Evolutionary conservation across 1,140 invertebrate genomes (phyloP).

Genomic region (Solenopsis invicta): DNA sequence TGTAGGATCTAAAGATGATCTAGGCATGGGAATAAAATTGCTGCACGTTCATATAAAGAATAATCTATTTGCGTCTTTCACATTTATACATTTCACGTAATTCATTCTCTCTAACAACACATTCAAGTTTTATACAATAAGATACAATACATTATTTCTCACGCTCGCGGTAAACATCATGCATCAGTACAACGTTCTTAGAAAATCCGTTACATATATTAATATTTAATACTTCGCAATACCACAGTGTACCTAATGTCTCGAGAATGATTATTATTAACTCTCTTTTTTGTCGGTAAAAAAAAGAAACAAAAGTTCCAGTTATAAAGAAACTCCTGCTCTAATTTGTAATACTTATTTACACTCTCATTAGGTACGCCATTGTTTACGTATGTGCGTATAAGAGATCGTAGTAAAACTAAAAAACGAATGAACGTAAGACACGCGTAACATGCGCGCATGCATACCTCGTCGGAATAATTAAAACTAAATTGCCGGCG

Average conservation of each 20-base stretch:
- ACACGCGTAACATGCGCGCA: not conserved
- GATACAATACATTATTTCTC: not conserved
- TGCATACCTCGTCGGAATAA: not conserved
- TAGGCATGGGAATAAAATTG: not conserved
- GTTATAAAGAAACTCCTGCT: not conserved
- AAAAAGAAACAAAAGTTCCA: not conserved
- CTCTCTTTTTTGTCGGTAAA: not conserved
- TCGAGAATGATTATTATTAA: not conserved
- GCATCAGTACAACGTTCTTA: not conserved
- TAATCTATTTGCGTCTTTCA: conserved; percentile 15
- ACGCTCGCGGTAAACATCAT: not conserved
- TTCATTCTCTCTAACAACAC: not conserved
- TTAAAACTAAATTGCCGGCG: conserved; percentile 18
- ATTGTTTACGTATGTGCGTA: not conserved
- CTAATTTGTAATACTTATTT: conserved; percentile 21
- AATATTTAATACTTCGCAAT: conserved; percentile 30
- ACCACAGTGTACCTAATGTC: not conserved
- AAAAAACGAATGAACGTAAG: not conserved
- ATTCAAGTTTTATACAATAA: not conserved
- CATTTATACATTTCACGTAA: not conserved
- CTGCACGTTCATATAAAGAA: not conserved
- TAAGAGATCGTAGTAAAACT: not conserved
- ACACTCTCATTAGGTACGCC: not conserved
- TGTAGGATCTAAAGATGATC: no score
- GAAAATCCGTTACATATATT: conserved; percentile 21